Evolutionary conservation across 2,888 invertebrate species (phyloP), one percentile per base, ranked within the genome.

Genomic region (Trichopoda pennipes): DNA sequence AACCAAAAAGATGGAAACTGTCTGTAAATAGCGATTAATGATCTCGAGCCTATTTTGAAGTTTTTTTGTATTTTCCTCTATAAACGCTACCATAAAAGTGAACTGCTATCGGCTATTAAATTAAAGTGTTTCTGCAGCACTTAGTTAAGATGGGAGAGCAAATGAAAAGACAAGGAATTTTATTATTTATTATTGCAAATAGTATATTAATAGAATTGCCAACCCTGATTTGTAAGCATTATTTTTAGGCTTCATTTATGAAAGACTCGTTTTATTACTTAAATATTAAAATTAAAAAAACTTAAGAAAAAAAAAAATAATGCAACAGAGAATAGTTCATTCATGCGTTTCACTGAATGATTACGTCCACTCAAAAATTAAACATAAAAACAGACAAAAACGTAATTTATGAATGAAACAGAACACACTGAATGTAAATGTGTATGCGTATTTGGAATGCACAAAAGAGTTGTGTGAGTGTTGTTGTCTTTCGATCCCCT

Each of bases 281-380:
- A 63, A 63, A 60, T 42, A 51, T 17, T 21, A 9, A 56, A 56
- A 44, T 10, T 35, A 23, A 21, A 12, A 55, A 17, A n/a, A 53
- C 38, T n/a, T 28, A 6, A 28, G 28, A 28, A 28, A 28, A 6
- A 28, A 28, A 28, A 28, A 2, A 66, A 38, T n/a, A 42, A 63
- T 6, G n/a, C 12, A 75, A 28, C 16, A 44, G 38, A 68, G 64
- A 64, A 16, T 56, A 53, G n/a, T 81, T 64, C 73, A 77, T 80
- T 77, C 83, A 77, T 83, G 72, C 68, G 69, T 80, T 83, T 80
- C 76, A 83, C 73, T 80, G 80, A 80, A 80, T 74, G 77, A 83
- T 77, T 68, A 74, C 77, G 64, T 77, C 80, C 80, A 77, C 80
- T 80, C 77, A 77, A 73, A 70, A 77, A 53, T 17, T 61, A 38